phyloP scores from a whole-genome alignment of 2,888 invertebrate species.

The Eueremaeus valkanovi region DNA sequence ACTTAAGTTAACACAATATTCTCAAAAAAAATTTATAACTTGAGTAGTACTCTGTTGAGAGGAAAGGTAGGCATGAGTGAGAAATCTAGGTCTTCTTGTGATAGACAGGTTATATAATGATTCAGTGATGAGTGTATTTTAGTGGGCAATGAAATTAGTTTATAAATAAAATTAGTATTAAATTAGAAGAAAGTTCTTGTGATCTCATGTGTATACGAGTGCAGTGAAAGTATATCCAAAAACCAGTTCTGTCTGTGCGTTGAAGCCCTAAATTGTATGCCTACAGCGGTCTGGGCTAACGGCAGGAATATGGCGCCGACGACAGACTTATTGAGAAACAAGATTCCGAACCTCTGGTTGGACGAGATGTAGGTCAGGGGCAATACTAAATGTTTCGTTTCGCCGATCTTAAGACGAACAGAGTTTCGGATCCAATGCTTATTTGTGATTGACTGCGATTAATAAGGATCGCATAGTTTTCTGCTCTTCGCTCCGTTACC shows the following conservation, averaged over 20 bases:
- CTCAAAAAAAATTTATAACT: no score
- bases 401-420: constrained; percentile 8
- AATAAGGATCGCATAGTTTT: neutral
- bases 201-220: neutral
- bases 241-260: neutral
- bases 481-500: neutral
- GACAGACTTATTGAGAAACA: neutral
- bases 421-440: constrained; percentile 1
- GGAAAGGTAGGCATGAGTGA: no score
- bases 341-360: neutral
- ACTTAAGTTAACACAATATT: no score
- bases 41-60: no score
- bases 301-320: neutral
- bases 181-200: constrained; percentile 7
- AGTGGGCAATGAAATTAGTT: constrained; percentile 12
- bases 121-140: neutral
- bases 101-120: no score
- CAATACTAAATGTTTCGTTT: constrained; percentile 21
- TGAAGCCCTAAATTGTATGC: constrained; percentile 1
- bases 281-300: constrained; percentile 16
- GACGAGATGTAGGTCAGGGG: constrained; percentile 25
- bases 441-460: neutral
- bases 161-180: neutral
- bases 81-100: neutral
- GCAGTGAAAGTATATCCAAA: constrained; percentile 11